phyloP scores from a whole-genome alignment of 2,113 vertebrate species.

The Capreolus pygargus region DNA sequence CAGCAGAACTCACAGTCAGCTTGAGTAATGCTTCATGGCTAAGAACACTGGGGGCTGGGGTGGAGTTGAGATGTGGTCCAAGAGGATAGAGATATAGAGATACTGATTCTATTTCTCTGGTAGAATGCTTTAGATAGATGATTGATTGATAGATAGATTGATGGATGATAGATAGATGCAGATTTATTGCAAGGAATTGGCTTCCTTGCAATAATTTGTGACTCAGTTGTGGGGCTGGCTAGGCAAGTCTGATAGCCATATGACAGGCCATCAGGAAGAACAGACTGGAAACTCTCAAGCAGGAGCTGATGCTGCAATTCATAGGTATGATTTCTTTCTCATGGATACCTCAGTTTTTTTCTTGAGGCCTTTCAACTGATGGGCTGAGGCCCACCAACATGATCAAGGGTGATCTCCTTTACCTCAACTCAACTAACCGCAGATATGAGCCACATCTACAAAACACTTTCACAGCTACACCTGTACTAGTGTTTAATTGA shows the following conservation, averaged over 20 bases:
- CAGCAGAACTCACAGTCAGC: background rate
- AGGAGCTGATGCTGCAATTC: background rate
- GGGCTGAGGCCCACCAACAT: background rate
- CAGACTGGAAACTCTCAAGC: background rate
- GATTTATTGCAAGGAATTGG: background rate
- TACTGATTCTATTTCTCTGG: background rate
- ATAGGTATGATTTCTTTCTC: background rate
- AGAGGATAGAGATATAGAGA: background rate
- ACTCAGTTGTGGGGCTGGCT: background rate
- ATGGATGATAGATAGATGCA: background rate
- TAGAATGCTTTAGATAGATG: background rate
- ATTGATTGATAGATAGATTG: background rate
- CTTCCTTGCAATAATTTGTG: background rate
- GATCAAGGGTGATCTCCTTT: background rate
- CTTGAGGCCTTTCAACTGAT: background rate
- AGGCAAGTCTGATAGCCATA: background rate
- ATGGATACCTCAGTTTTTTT: background rate
- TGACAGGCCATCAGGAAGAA: background rate
- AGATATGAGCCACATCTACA: background rate
- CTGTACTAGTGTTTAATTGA: background rate
- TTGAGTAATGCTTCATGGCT: background rate
- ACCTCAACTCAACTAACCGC: background rate
- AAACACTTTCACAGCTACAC: background rate
- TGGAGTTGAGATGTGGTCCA: background rate
- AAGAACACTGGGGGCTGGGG: background rate